Evolutionary conservation across 2,113 vertebrate species (phyloP).

Genomic region (Cariama cristata): DNA sequence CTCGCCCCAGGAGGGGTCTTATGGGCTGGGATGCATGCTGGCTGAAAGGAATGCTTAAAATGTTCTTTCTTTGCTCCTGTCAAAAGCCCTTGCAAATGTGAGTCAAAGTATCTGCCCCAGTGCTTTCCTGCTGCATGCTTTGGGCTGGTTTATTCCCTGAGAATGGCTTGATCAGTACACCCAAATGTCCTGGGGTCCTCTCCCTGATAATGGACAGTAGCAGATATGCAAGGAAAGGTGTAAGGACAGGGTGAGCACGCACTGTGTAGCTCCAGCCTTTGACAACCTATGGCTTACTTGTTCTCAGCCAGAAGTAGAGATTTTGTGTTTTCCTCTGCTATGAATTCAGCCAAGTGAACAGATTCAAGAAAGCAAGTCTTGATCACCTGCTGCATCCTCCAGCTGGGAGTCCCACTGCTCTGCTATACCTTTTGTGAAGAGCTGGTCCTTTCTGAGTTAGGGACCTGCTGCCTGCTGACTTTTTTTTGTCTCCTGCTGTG

Average conservation of each 20-base stretch:
- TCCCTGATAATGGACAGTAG: not conserved
- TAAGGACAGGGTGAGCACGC: not conserved
- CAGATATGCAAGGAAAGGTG: not conserved
- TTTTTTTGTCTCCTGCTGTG: not conserved
- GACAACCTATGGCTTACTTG: not conserved
- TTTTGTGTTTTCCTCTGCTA: not conserved
- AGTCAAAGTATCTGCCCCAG: conserved; percentile 34
- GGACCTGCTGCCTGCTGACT: not conserved
- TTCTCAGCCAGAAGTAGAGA: not conserved
- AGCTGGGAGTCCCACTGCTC: accelerated
- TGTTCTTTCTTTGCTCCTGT: conserved; percentile 50
- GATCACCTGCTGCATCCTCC: not conserved
- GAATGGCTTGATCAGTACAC: not conserved
- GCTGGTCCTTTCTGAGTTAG: not conserved
- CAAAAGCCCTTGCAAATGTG: conserved; percentile 43
- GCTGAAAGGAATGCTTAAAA: conserved; percentile 62
- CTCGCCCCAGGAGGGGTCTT: conserved; percentile 37
- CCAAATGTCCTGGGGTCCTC: not conserved
- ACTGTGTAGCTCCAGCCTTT: not conserved
- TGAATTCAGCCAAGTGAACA: not conserved
- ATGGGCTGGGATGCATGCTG: not conserved
- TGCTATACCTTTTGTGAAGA: not conserved
- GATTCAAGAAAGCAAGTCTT: not conserved
- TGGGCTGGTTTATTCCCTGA: not conserved
- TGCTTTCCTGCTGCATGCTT: not conserved